Conservation (phyloP, 2,797 vertebrate genomes). For the Myotis vivesi region DNA sequence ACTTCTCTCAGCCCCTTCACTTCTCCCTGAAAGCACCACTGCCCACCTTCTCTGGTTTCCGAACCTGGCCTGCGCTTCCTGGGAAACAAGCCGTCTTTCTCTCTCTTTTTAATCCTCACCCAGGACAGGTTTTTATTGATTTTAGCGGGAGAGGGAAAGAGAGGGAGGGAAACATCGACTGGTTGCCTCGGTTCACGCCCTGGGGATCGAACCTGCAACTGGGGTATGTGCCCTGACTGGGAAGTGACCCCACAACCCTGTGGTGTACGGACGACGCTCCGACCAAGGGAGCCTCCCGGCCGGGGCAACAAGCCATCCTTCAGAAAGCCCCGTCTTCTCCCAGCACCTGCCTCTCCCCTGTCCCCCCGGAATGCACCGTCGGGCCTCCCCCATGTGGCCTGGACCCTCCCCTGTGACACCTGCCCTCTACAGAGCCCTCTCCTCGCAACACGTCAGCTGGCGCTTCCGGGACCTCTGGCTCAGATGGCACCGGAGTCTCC, state of each 20-base stretch:
- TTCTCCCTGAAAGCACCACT: neutral
- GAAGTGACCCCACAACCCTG: no score
- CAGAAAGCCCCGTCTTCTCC: neutral
- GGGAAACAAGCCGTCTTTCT: neutral
- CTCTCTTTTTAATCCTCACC: neutral
- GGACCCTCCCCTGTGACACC: no score
- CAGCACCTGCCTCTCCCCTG: neutral
- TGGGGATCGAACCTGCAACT: no score
- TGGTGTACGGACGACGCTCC: no score
- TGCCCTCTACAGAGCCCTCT: neutral
- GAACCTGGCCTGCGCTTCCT: neutral
- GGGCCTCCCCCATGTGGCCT: fast-evolving
- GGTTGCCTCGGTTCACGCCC: no score
- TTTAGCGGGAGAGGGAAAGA: no score
- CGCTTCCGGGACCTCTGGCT: neutral
- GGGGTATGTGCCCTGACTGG: no score
- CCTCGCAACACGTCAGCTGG: neutral
- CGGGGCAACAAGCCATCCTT: neutral
- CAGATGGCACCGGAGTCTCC: neutral
- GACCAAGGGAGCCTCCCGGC: no score
- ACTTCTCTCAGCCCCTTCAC: no score
- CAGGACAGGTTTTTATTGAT: no score
- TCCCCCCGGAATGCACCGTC: neutral
- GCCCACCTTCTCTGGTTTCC: neutral
- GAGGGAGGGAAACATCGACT: no score